A percentile compares a stretch with the other conserved stretches of the same genome.
Conservation (phyloP, 2,888 invertebrate genomes). For the Hemistola chrysoprasaria region DNA sequence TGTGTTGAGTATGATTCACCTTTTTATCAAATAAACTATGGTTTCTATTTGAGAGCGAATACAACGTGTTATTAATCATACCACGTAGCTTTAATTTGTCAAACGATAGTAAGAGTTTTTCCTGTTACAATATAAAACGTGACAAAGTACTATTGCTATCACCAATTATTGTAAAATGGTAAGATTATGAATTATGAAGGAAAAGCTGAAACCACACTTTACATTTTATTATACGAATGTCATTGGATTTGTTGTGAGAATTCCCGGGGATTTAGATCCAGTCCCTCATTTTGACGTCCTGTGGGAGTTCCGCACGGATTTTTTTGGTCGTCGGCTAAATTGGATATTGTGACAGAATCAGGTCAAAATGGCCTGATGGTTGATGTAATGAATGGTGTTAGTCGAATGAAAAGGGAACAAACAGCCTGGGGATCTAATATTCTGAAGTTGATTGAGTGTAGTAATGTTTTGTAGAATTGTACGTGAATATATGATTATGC, state of each 20-base stretch:
- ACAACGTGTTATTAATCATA: slow-evolving; percentile 39
- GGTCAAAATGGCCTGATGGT: slow-evolving; percentile 23
- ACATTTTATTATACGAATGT: slow-evolving; percentile 19
- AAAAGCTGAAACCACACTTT: slow-evolving; percentile 14
- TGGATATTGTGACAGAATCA: slow-evolving; percentile 29
- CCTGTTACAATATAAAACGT: slow-evolving; percentile 23
- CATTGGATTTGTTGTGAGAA: slow-evolving; percentile 21
- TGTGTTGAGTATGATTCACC: no score
- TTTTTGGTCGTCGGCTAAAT: slow-evolving; percentile 30
- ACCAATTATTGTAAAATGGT: no score
- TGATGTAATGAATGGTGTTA: slow-evolving; percentile 20
- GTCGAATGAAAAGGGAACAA: slow-evolving; percentile 19
- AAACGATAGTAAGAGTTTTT: slow-evolving; percentile 38
- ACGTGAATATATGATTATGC: neutral
- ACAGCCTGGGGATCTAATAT: slow-evolving; percentile 2
- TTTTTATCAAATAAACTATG: slow-evolving; percentile 49
- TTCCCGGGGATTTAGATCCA: slow-evolving; percentile 26
- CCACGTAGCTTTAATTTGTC: slow-evolving; percentile 48
- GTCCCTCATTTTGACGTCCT: slow-evolving; percentile 30
- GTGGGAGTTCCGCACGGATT: slow-evolving; percentile 25
- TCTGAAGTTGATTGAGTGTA: neutral
- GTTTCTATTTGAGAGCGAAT: slow-evolving; percentile 50
- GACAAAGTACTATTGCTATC: no score
- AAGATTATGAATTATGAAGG: no score
- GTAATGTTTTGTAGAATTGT: slow-evolving; percentile 7